Evolutionary conservation across 64 coral and sea anemone genomes (phyloP), one percentile per base, ranked within the genome.

Genomic region (Stichodactyla helianthus): DNA sequence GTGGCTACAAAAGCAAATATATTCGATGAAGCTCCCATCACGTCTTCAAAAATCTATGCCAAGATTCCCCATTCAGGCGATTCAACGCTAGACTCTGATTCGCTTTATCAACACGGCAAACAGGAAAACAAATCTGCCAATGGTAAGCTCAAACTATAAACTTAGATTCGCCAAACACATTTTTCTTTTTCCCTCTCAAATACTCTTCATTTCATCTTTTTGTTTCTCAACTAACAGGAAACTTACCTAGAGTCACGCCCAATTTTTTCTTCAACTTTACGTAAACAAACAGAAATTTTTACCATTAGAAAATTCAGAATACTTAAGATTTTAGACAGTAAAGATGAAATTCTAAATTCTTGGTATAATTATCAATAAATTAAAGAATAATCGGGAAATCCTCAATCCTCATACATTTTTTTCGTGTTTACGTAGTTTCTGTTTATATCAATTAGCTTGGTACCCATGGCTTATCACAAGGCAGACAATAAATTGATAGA

Each of bases 51-150:
- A 74, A 74, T 74, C 35, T 22, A 54, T 81, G 78, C 16, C 78
- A 81, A 81, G 35, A 54, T 53, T 54, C 78, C 12, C 78, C 54
- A 54, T 81, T 81, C 78, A 81, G 52, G 16, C 52, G 20, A 51
- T 81, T 52, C 52, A 81, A 51, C n/a, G 4, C 14, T 17, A 81
- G 52, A 54, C 25, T n/a, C 78, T 81, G 78, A 81, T 81, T 81
- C 78, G 52, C 50, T 19, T 81, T 15, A 52, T 81, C 78, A 53
- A 81, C 35, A 81, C 78, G 18, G 5, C 78, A 54, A 81, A 81
- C 78, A 81, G 0, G 26, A 74, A 74, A 10, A 27, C 68, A 74
- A 74, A 74, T 31, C 68, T 74, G 23, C 68, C 68, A 74, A 74
- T 31, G 68, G 68, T 74, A 27, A 74, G 68, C 10, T 2, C 10